Conservation (phyloP, 2,888 invertebrate genomes). For the Synergus japonicus region DNA sequence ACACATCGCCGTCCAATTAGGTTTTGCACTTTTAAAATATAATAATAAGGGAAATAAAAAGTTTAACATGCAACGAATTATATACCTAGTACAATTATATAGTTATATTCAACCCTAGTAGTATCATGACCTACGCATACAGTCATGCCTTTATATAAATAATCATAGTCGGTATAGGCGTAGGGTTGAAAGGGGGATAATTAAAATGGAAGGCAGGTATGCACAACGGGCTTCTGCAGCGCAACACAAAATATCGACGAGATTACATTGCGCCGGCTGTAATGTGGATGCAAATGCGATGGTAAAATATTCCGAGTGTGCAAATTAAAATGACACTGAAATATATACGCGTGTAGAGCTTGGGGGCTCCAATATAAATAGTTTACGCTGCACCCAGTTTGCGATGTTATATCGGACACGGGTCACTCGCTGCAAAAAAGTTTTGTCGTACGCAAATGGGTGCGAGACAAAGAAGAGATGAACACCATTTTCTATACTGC, state of each 20-base stretch:
- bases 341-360: slow-evolving; percentile 68
- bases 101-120: neutral
- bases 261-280: slow-evolving; percentile 73
- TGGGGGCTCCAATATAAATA: slow-evolving; percentile 67
- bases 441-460: neutral
- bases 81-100: neutral
- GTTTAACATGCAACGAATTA: neutral
- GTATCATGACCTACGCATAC: slow-evolving; percentile 43
- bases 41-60: slow-evolving; percentile 13
- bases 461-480: neutral
- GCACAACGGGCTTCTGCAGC: slow-evolving; percentile 52
- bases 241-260: slow-evolving; percentile 75
- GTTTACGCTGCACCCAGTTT: slow-evolving; percentile 70
- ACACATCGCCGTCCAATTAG: neutral
- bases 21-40: neutral
- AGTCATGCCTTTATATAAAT: slow-evolving; percentile 42
- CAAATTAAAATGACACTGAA: slow-evolving; percentile 76
- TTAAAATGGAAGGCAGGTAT: slow-evolving; percentile 71
- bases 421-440: slow-evolving; percentile 1
- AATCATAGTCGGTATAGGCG: neutral
- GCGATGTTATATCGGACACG: slow-evolving; percentile 65
- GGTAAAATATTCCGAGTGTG: slow-evolving; percentile 75
- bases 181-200: slow-evolving; percentile 61
- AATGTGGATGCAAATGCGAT: slow-evolving; percentile 75
- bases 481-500: slow-evolving; percentile 46